Conservation (phyloP, 2,113 vertebrate species). For the Alexandromys fortis region DNA sequence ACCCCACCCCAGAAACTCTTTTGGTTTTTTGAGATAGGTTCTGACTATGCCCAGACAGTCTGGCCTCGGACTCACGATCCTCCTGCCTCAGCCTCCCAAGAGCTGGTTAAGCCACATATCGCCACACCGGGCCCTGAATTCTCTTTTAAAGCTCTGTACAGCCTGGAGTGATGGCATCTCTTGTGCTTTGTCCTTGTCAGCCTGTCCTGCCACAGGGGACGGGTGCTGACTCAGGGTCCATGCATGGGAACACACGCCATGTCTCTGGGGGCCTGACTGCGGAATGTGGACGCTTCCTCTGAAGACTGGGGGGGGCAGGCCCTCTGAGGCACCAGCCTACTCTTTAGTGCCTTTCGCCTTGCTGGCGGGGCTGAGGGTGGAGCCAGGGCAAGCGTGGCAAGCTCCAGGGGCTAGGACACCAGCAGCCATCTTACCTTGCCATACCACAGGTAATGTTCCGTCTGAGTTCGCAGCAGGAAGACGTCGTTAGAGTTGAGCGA, state of each 20-base stretch:
- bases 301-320: not conserved
- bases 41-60: not conserved
- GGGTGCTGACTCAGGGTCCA: not conserved
- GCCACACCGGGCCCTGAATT: not conserved
- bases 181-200: not conserved
- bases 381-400: not conserved
- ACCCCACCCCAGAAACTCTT: too few species aligned
- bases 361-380: not conserved
- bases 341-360: not conserved
- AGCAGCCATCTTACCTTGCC: constrained; percentile 89
- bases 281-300: not conserved
- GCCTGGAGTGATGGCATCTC: not conserved
- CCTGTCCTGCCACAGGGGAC: not conserved
- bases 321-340: not conserved
- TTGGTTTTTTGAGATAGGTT: not conserved
- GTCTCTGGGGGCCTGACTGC: not conserved
- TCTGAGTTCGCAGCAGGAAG: constrained; percentile 89
- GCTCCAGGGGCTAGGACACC: not conserved
- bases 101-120: not conserved
- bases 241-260: not conserved
- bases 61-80: not conserved
- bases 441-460: constrained; percentile 90
- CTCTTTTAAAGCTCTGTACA: not conserved
- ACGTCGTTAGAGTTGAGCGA: constrained; percentile 94
- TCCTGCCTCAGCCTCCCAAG: not conserved